phyloP scores from a whole-genome alignment of 2,797 vertebrate species.

The Rhyacichthys aspro region DNA sequence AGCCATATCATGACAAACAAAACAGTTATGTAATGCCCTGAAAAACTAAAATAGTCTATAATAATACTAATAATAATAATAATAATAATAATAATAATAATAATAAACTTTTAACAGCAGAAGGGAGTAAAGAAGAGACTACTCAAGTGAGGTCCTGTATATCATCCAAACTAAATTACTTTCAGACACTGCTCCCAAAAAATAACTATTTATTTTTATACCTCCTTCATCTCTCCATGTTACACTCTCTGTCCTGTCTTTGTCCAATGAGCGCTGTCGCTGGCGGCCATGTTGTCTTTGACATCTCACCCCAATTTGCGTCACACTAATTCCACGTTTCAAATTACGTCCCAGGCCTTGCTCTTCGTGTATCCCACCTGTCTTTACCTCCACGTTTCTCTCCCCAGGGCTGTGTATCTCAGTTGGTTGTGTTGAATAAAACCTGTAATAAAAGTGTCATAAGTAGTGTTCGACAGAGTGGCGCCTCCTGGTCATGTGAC shows the following conservation, averaged over 20 bases:
- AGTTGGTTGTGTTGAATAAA: slow-evolving; percentile 30
- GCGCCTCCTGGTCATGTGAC: slow-evolving; percentile 51
- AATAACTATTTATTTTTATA: too few relatives aligned
- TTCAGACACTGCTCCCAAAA: too few relatives aligned
- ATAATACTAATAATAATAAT: too few relatives aligned
- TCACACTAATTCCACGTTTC: slow-evolving; percentile 68
- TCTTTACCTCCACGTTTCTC: slow-evolving; percentile 14
- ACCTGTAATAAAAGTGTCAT: slow-evolving; percentile 35
- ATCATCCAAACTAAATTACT: too few relatives aligned
- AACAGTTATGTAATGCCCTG: too few relatives aligned
- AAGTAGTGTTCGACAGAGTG: slow-evolving; percentile 54
- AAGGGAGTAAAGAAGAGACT: too few relatives aligned
- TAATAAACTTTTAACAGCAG: too few relatives aligned
- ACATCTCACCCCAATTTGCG: slow-evolving; percentile 71
- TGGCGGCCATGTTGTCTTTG: slow-evolving; percentile 42
- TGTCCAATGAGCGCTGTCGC: slow-evolving; percentile 15
- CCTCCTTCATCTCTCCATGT: too few relatives aligned
- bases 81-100: too few relatives aligned
- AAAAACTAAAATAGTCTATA: too few relatives aligned
- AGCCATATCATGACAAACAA: too few relatives aligned
- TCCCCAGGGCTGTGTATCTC: slow-evolving; percentile 31
- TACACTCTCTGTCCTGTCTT: slow-evolving; percentile 22
- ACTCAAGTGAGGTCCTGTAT: too few relatives aligned
- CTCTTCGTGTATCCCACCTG: slow-evolving; percentile 9
- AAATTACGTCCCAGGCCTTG: slow-evolving; percentile 41